Percentiles rank a stretch among this genome's conserved stretches.
phyloP scores from a whole-genome alignment of 2,113 vertebrate species.

The Marmota monax region DNA sequence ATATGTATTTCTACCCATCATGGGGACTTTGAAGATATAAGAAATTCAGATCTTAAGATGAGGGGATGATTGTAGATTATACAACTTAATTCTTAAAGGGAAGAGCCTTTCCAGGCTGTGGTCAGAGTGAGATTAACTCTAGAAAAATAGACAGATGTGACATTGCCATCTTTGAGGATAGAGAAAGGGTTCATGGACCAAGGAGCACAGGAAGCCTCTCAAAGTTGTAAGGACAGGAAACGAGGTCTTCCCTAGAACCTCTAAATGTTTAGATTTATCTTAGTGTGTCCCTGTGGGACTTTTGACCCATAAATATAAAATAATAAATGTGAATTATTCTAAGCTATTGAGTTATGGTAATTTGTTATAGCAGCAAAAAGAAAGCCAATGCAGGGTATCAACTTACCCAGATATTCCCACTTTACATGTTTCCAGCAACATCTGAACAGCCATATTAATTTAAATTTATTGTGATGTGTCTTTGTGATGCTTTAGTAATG shows the following conservation, averaged over 20 bases:
- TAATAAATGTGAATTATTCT: not conserved
- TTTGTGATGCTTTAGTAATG: not conserved
- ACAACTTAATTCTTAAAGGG: not conserved
- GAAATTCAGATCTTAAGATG: not conserved
- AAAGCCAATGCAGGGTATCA: not conserved
- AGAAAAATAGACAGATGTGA: not conserved
- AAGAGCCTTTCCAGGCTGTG: not conserved
- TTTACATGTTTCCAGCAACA: not conserved
- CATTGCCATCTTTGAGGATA: not conserved
- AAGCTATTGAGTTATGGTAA: not conserved
- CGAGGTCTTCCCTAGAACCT: not conserved
- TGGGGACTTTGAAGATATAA: not conserved
- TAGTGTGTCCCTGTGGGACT: not conserved
- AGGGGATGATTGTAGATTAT: not conserved
- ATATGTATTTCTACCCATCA: not conserved
- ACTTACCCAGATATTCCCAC: not conserved
- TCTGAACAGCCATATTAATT: not conserved
- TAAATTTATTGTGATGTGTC: not conserved
- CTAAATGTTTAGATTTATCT: not conserved
- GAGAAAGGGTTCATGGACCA: not conserved
- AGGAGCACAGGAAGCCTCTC: not conserved
- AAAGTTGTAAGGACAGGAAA: not conserved
- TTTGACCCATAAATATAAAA: not conserved
- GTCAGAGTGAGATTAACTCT: not conserved
- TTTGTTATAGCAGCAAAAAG: not conserved